Evolutionary conservation across 2,888 invertebrate genomes (phyloP), one percentile per base, ranked within the genome.

Genomic region (Octodonta nipae): DNA sequence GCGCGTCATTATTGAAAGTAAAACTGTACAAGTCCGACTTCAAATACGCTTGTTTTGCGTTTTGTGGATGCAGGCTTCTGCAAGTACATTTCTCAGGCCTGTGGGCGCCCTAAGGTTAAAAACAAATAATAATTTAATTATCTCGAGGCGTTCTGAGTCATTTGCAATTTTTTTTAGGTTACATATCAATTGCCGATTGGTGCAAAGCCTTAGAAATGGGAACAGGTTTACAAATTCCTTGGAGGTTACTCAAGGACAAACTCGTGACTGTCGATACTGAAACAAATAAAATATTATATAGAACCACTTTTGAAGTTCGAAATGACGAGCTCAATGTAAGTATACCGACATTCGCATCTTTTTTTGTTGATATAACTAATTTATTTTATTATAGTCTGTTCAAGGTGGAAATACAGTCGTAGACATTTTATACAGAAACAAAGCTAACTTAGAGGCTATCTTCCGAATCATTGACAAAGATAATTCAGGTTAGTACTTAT

Each of bases 391-490:
- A 37, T 61, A 84, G 84, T 77, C 58, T 36, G 57, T 57, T 32
- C 60, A 60, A 52, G 58, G 56, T 33, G 58, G 56, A 28, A 36
- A 71, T 75, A 79, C 80, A 1, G 82, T 91, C 2, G 84, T 85
- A 11, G 91, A 91, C 63, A 83, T 87, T 6, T 65, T 92, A 16
- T 92, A 92, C 58, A 75, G 84, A 54, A 87, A 93, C 60, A 88
- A 88, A 61, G 78, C 78, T 44, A 88, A 80, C 49, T 68, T 92
- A 55, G 89, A 89, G 63, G 82, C 88, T 2, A 86, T 92, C 50
- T 93, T 92, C 63, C 75, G 88, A 53, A 86, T 89, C 48, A 79
- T 92, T 49, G 92, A 92, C 63, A 87, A 86, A 56, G 91, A 92
- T 62, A 88, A 89, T 60, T 86, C 86, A 56, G 86, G 86, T 81